Evolutionary conservation across 1,140 invertebrate genomes (phyloP), one percentile per base, ranked within the genome.

Genomic region (Thaumatotibia leucotreta): DNA sequence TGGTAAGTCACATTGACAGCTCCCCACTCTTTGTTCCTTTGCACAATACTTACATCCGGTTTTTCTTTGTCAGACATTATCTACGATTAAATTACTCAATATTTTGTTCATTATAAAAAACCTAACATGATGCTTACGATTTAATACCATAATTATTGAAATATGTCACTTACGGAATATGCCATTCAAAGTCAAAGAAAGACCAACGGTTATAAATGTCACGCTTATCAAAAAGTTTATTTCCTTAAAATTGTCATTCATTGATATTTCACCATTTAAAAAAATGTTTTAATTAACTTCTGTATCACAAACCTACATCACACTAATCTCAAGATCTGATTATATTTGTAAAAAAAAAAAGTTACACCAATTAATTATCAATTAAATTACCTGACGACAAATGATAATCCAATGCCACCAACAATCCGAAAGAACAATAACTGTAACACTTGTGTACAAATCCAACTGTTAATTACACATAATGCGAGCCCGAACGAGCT

Each of bases 381-480:
- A 23, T 14, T 14, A 58, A 58, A 58, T 58, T 58, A 58, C 52
- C 52, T 58, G 52, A 58, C 29, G 23, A 58, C 50, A 52, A 52
- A 22, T 27, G 52, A 27, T 24, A 58, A 58, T 58, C 52, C 52
- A 27, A 17, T 45, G 50, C n/a, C 52, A 58, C 23, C 52, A 27
- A 58, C 52, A 58, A 58, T 58, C 52, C 52, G 52, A 4, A 14
- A 58, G 24, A 58, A 58, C 52, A 58, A 58, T 58, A 58, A 58
- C 9, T 58, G 24, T 29, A 14, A 58, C 24, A 58, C 52, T 58
- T 58, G 52, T 58, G 52, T 58, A 58, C 52, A 85, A 83, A 86
- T 76, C 76, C 78, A 81, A 83, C 80, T 77, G 77, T 85, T 84
- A 86, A 84, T 86, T 83, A 83, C 84, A 86, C 88, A 90, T 90